phyloP scores from a whole-genome alignment of 2,113 vertebrate species.

The Pygathrix nemaeus region DNA sequence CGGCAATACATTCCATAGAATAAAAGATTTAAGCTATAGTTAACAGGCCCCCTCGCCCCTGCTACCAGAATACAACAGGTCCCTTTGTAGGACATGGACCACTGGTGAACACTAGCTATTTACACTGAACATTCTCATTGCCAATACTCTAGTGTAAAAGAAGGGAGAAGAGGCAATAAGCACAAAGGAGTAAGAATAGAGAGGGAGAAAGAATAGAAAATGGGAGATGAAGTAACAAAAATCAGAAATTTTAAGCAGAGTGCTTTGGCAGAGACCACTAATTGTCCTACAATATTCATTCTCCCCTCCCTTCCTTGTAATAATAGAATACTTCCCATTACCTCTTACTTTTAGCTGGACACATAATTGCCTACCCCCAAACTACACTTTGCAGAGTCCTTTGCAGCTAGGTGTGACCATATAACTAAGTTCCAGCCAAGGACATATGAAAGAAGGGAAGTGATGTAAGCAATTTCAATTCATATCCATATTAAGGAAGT shows the following conservation, averaged over 20 bases:
- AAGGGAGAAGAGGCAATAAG: not conserved
- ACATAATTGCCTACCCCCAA: not conserved
- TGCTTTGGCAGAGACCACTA: not conserved
- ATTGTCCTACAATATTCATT: not conserved
- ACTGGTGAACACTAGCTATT: not conserved
- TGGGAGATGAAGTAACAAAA: not conserved
- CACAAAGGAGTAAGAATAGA: not conserved
- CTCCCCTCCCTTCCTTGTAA: not conserved
- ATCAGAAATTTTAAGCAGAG: constrained; percentile 3
- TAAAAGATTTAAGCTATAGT: not conserved
- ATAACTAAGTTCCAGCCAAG: not conserved
- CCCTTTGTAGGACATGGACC: not conserved
- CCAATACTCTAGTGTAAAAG: not conserved
- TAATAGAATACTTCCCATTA: not conserved
- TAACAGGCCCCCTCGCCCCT: not conserved
- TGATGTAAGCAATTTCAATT: not conserved
- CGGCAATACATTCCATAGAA: not conserved
- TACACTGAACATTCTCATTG: not conserved
- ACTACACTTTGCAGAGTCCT: not conserved
- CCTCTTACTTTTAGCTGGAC: constrained; percentile 1
- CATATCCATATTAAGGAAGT: not conserved
- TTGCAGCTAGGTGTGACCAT: not conserved
- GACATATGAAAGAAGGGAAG: not conserved
- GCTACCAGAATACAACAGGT: not conserved
- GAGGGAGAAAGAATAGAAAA: not conserved